Conservation (phyloP, 2,888 invertebrate genomes). For the Eristalis pertinax region DNA sequence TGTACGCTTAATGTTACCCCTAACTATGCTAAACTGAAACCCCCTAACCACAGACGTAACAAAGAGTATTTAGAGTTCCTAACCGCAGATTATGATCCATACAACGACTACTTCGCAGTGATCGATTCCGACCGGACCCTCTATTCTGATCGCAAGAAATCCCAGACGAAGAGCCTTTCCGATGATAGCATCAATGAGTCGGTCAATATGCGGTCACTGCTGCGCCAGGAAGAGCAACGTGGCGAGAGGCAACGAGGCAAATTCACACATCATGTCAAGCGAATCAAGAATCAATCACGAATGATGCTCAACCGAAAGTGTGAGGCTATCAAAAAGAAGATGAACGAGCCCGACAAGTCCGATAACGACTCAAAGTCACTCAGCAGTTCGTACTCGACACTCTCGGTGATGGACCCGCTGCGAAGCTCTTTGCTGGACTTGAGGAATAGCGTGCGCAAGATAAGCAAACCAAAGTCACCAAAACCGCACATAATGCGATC, state of each 20-base stretch:
- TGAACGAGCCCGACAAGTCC: constrained; percentile 80
- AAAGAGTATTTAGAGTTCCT: constrained; percentile 85
- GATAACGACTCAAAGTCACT: constrained; percentile 82
- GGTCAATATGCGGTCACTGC: constrained; percentile 80
- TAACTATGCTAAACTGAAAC: constrained; percentile 52
- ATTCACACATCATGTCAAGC: constrained; percentile 84
- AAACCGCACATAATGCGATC: constrained; percentile 75
- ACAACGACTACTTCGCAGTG: constrained; percentile 73
- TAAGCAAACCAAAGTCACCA: constrained; percentile 70
- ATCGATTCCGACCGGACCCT: constrained; percentile 56
- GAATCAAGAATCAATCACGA: constrained; percentile 84
- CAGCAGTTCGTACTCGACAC: constrained; percentile 83
- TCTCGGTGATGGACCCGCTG: constrained; percentile 77
- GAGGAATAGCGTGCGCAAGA: constrained; percentile 78
- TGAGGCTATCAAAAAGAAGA: constrained; percentile 83
- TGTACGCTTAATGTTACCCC: constrained; percentile 42
- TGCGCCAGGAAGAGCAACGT: constrained; percentile 85
- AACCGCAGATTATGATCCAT: constrained; percentile 80
- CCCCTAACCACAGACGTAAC: constrained; percentile 74
- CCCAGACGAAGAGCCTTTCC: constrained; percentile 74
- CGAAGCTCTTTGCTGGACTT: constrained; percentile 82
- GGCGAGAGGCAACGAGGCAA: constrained; percentile 82
- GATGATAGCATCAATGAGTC: constrained; percentile 77
- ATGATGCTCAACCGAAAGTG: constrained; percentile 85
- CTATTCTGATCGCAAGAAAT: constrained; percentile 70